Evolutionary conservation across 2,113 vertebrate genomes (phyloP), one percentile per base, ranked within the genome.

Genomic region (Oncorhynchus masou): DNA sequence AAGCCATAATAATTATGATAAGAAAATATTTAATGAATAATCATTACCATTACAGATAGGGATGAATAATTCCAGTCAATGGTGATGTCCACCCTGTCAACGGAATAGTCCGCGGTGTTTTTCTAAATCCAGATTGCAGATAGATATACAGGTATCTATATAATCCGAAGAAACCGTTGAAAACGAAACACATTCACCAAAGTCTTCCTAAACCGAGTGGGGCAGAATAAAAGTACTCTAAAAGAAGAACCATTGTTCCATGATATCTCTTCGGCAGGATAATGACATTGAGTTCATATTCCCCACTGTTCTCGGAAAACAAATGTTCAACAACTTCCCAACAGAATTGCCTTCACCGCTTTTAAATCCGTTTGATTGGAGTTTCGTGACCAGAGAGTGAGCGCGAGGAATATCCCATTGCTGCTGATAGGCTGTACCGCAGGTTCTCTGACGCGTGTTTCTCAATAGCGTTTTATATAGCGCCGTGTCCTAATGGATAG

Each of bases 401-500:
- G 9, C 12, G 68, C 16, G 15, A 77, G 39, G 72, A 59, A 69
- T 64, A 60, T 31, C 15, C 11, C 65, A 45, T 0, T 2, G 5
- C 65, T 7, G 13, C 82, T 74, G 76, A 76, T 34, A 39, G 25
- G 51, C 64, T 65, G 25, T 48, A 69, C 51, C 49, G 34, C 57
- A 48, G 27, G 29, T 65, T 34, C 57, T 64, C 59, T 19, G n/a
- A 15, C n/a, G 24, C 3, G 51, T 19, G n/a, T 45, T 8, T 34
- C 77, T 0, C 49, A 70, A 20, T 54, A 34, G 1, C 0, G 60
- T 74, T 54, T 76, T 87, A 85, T 85, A 83, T 87, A 85, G 74
- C 70, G 19, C 69, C 29, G 45, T 71, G 31, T 15, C 45, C 49
- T 6, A 2, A 12, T 68, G 48, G 54, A 16, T 68, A 48, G 60